Conservation (phyloP, 2,113 vertebrate species). For the Podarcis muralis region DNA sequence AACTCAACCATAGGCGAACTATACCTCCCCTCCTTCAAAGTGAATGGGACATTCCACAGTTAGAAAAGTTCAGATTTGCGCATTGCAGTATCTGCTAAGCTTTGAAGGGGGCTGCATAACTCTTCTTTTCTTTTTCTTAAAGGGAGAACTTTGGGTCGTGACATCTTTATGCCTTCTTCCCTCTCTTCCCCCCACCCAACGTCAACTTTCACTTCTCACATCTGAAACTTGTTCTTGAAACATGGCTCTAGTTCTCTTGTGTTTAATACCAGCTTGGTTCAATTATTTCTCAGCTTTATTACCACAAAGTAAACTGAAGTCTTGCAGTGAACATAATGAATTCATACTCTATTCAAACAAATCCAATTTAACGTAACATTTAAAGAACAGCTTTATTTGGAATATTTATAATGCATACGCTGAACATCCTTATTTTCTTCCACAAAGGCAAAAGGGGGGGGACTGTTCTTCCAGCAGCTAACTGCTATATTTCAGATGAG, state of each 20-base stretch:
- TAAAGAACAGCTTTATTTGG: conserved; percentile 52
- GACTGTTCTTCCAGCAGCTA: conserved; percentile 23
- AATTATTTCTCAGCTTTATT: conserved; percentile 66
- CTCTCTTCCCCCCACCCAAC: neutral
- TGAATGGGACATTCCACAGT: neutral
- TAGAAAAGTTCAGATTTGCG: neutral
- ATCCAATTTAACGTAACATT: conserved; percentile 56
- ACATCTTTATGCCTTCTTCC: neutral
- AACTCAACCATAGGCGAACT: no score
- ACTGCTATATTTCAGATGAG: conserved; percentile 35
- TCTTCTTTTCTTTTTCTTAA: neutral
- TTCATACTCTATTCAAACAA: conserved; percentile 62
- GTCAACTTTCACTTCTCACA: neutral
- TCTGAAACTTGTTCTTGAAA: conserved; percentile 50
- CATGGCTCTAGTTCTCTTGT: conserved; percentile 34
- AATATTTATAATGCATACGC: conserved; percentile 31
- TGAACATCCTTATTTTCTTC: conserved; percentile 43
- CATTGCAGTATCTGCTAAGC: neutral
- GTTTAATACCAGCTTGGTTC: conserved; percentile 54
- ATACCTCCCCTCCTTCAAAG: neutral
- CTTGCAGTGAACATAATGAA: conserved; percentile 50
- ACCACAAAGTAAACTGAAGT: conserved; percentile 51
- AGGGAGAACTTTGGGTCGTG: neutral
- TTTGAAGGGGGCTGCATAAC: neutral
- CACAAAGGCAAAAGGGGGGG: conserved; percentile 32